Evolutionary conservation across 2,113 vertebrate species (phyloP).

Genomic region (Carassius carassius): DNA sequence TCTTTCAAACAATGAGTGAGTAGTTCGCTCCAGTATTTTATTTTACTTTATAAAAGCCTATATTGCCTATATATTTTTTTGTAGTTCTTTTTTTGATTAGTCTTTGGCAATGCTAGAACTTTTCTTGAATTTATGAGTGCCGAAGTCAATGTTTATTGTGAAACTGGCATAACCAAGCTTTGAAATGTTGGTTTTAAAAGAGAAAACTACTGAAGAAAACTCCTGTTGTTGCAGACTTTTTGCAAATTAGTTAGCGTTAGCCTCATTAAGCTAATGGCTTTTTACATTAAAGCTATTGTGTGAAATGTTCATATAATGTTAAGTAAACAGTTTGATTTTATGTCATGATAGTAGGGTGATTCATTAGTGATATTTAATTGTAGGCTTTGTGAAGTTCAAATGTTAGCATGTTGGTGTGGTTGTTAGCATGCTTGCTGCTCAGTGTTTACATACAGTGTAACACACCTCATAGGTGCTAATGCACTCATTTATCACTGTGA

Average conservation of each 20-base stretch:
- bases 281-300: background rate
- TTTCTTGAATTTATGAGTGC: background rate
- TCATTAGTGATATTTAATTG: background rate
- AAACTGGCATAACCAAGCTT: background rate
- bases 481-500: conserved; percentile 30
- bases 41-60: background rate
- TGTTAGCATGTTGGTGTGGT: background rate
- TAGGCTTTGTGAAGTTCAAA: background rate
- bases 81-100: background rate
- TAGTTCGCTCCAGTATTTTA: background rate
- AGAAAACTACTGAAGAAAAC: background rate
- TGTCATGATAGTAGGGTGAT: background rate
- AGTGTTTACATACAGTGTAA: background rate
- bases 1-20: background rate
- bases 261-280: background rate
- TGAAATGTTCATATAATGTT: background rate
- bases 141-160: background rate
- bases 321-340: background rate
- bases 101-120: background rate
- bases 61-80: background rate
- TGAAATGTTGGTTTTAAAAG: background rate
- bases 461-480: conserved; percentile 20
- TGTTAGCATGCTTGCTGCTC: background rate
- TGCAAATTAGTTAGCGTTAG: background rate
- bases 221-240: background rate